Evolutionary conservation across 2,888 invertebrate species (phyloP).

Genomic region (Polydrusus tereticollis): DNA sequence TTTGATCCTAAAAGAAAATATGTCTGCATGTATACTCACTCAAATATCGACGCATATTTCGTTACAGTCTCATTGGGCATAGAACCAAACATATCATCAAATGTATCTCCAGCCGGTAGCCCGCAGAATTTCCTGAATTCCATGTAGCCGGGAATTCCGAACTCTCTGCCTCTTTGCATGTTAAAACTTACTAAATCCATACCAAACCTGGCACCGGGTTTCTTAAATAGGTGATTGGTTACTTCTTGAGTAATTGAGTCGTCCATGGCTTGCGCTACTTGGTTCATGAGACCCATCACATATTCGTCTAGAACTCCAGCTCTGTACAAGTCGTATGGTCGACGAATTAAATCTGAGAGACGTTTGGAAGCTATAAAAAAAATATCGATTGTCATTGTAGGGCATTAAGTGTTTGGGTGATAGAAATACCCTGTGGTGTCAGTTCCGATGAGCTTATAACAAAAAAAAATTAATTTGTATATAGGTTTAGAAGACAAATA

Average conservation of each 20-base stretch:
- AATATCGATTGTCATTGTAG: not conserved
- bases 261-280: constrained; percentile 95
- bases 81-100: constrained; percentile 85
- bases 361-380: constrained; percentile 84
- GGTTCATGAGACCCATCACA: constrained; percentile 93
- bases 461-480: too few relatives aligned
- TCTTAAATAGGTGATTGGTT: constrained; percentile 92
- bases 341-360: constrained; percentile 87
- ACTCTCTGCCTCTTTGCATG: constrained; percentile 93
- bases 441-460: too few relatives aligned
- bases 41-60: constrained; percentile 86
- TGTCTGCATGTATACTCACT: constrained; percentile 69
- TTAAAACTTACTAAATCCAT: constrained; percentile 94
- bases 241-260: constrained; percentile 93
- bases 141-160: constrained; percentile 93
- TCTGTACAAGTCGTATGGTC: constrained; percentile 91
- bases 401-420: not conserved
- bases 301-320: constrained; percentile 93
- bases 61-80: constrained; percentile 91
- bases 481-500: too few relatives aligned
- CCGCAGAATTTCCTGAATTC: constrained; percentile 94
- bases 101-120: constrained; percentile 80
- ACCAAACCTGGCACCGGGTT: constrained; percentile 77
- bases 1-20: not conserved
- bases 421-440: too few relatives aligned